Evolutionary conservation across 1,140 invertebrate species (phyloP), one percentile per base, ranked within the genome.

Genomic region (Procambarus clarkii): DNA sequence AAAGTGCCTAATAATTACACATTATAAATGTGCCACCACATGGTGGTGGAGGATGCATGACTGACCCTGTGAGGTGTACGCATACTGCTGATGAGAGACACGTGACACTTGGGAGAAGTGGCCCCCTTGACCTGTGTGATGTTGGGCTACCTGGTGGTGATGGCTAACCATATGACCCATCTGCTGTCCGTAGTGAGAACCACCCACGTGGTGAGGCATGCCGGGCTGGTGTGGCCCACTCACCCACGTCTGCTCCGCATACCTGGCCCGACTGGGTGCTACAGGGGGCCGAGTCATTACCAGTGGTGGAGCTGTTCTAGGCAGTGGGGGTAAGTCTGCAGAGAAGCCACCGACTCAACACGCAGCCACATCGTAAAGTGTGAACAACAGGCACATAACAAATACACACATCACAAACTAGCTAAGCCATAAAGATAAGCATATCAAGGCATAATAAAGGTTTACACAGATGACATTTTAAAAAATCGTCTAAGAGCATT

Each of bases 281-380:
- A 91, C 88, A 34, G 88, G 88, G 82, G 88, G 88, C 44, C 88
- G 88, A 76, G 88, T 82, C 82, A 85, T 79, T 45, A 86, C 88
- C 82, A 83, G 71, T 69, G 88, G 88, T 77, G 88, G 88, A 74
- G 88, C 88, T 85, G 88, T 86, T 84, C 88, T 91, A 76, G 88
- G 88, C 83, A 91, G 88, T 83, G 88, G 88, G 88, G 88, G 88
- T 83, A 91, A 83, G 82, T 91, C 88, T 91, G 88, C 88, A 91
- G 88, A 91, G 76, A 91, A 86, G 82, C 88, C 88, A 90, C 88
- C 80, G 45, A 90, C 88, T 84, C 64, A 84, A 90, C 82, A 85
- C 60, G 11, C 21, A 34, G 64, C 54, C 77, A 88, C 58, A 80
- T 44, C 34, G 46, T 21, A 60, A n/a, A 79, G 46, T 60, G 48